Evolutionary conservation across 37 sponge, comb jelly and placozoan genomes (phyloP).

Genomic region (Theonella swinhoei): DNA sequence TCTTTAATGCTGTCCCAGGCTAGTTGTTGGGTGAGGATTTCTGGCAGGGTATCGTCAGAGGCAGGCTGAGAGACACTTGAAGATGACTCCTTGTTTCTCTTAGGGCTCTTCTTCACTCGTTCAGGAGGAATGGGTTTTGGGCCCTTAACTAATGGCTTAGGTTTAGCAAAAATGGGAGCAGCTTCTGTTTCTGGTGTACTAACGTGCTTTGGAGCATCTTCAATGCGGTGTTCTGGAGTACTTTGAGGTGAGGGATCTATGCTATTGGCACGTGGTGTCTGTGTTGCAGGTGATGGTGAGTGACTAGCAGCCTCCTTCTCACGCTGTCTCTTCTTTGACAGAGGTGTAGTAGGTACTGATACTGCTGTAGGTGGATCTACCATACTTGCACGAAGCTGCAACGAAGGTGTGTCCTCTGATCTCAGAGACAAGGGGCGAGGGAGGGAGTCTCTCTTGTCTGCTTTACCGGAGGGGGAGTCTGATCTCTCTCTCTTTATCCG

Average conservation of each 20-base stretch:
- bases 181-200: background rate
- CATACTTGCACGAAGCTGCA: background rate
- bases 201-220: background rate
- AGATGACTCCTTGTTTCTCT: background rate
- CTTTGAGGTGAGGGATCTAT: background rate
- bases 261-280: background rate
- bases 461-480: background rate
- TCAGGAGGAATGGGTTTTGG: background rate
- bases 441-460: background rate
- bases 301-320: background rate
- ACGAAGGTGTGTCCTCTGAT: background rate
- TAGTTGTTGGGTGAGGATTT: background rate
- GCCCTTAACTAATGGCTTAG: background rate
- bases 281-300: background rate
- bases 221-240: background rate
- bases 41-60: background rate
- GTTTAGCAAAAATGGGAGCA: background rate
- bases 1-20: constrained; percentile 37
- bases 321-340: constrained; percentile 10
- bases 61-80: background rate
- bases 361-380: background rate
- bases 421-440: background rate
- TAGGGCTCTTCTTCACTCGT: background rate
- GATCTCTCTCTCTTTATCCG: background rate
- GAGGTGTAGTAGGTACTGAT: constrained; percentile 30